Base-by-base conservation (phyloP, 2,888 invertebrate genomes). In the Mesodorylaimus sp. region DNA sequence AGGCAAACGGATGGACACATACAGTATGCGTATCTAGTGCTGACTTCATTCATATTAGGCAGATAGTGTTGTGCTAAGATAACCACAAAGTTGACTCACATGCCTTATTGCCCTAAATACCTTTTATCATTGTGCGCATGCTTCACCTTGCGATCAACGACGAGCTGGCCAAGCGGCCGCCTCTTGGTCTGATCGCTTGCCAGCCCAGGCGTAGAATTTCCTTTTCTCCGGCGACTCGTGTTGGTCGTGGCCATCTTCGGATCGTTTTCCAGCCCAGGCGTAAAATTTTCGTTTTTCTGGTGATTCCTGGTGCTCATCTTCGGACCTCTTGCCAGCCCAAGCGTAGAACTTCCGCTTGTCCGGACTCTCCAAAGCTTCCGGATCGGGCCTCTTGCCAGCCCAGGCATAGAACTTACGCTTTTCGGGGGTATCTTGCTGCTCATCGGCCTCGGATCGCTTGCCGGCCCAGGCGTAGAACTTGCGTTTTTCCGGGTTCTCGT, bases 401-500 rank as follows among this genome's bases (percentile, higher is more conserved):
- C 50, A 50, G 2, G 37, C 13, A 42, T 50, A 50, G 38, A 50
- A 50, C 38, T 43, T 44, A 7, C 44, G 29, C 26, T 50, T 50
- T 5, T 44, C 45, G 7, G 16, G n/a, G 7, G 7, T 7, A 13
- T 29, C 29, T 19, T 29, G n/a, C 25, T 10, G 45, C 10, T 45
- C 26, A 16, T 45, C 43, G n/a, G n/a, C n/a, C n/a, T 13, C 13
- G 45, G 27, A 42, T 3, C 48, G 48, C 44, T 49, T 49, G 13
- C 50, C 50, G 19, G 37, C 50, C 50, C 50, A 50, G 5, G 23
- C 23, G 45, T 50, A 50, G 39, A 50, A 50, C 47, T 47, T 47
- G 13, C 50, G 45, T 45, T 50, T 50, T 27, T 39, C 48, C 36
- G 23, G 19, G 36, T 32, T 10, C 36, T 32, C 36, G 36, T 10